A percentile compares a stretch with the other conserved stretches of the same genome.
Conservation (phyloP, 1,140 invertebrate genomes). For the Spodoptera litura region DNA sequence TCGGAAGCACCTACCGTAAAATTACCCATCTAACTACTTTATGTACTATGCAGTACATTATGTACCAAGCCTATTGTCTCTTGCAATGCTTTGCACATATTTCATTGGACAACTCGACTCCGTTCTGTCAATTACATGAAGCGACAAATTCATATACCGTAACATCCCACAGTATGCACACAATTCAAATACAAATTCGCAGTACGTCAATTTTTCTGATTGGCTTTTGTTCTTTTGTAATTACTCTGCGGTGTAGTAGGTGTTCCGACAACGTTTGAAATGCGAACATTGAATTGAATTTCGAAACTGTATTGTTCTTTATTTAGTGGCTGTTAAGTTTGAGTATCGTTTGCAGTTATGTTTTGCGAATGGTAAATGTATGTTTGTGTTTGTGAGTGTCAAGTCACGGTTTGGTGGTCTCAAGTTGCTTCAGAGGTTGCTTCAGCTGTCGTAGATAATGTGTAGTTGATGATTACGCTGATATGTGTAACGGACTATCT, state of each 20-base stretch:
- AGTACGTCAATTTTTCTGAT: conserved; percentile 36
- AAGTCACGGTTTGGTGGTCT: conserved; percentile 74
- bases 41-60: conserved; percentile 63
- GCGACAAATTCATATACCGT: conserved; percentile 72
- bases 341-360: conserved; percentile 27
- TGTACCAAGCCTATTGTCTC: conserved; percentile 65
- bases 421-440: conserved; percentile 77
- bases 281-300: conserved; percentile 12
- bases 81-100: conserved; percentile 53
- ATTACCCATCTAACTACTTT: conserved; percentile 63
- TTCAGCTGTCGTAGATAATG: conserved; percentile 74
- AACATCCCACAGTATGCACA: conserved; percentile 58
- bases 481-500: conserved; percentile 72
- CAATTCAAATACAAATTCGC: conserved; percentile 26
- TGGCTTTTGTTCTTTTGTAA: conserved; percentile 39
- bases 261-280: conserved; percentile 9
- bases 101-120: conserved; percentile 47
- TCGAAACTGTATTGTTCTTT: conserved; percentile 30
- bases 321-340: conserved; percentile 9
- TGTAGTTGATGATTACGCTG: conserved; percentile 66
- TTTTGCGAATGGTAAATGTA: conserved; percentile 22
- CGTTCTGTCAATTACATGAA: conserved; percentile 56
- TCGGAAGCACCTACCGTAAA: conserved; percentile 75
- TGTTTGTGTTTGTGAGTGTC: conserved; percentile 64
- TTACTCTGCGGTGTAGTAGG: conserved; percentile 33